Evolutionary conservation across 2,113 vertebrate genomes (phyloP), one percentile per base, ranked within the genome.

Genomic region (Monopterus albus): DNA sequence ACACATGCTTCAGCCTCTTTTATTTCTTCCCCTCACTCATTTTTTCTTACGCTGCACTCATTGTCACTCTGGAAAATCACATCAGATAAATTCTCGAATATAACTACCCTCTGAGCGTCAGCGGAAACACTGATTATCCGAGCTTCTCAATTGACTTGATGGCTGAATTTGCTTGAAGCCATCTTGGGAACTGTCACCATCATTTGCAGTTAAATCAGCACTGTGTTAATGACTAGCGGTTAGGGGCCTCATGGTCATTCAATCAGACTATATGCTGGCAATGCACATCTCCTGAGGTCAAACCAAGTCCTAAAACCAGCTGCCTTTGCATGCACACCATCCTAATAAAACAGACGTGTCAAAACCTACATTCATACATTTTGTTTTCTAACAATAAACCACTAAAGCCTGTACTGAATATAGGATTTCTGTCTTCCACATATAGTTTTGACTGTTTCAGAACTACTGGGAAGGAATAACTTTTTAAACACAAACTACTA

Each of bases 151-250:
- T 69, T 81, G 79, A 89, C 75, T 76, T 84, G 72, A 81, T 53
- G 38, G 75, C 62, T 63, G 74, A 70, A 88, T 90, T 86, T 85
- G 79, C 79, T 83, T 67, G 58, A 75, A 86, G 83, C 75, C 68
- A 72, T 88, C 75, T 76, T 42, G 83, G 79, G 60, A 84, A 67
- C 81, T 72, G 72, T 82, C 73, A 72, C 59, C 49, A 80, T 81
- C 73, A 82, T 89, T 78, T 90, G 69, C 53, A 74, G 59, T 78
- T 71, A 78, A 82, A 79, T 88, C 66, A 84, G 69, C 62, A 64
- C 11, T 55, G 68, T 57, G 58, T 79, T 88, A 84, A 83, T 83
- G 69, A 83, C 33, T 49, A 21, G 21, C 62, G 74, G 65, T 66
- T 31, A 11, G 29, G 49, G 53, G 61, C 53, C 72, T 71, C 43